Evolutionary conservation across 2,888 invertebrate species (phyloP).

Genomic region (Iphiclides podalirius): DNA sequence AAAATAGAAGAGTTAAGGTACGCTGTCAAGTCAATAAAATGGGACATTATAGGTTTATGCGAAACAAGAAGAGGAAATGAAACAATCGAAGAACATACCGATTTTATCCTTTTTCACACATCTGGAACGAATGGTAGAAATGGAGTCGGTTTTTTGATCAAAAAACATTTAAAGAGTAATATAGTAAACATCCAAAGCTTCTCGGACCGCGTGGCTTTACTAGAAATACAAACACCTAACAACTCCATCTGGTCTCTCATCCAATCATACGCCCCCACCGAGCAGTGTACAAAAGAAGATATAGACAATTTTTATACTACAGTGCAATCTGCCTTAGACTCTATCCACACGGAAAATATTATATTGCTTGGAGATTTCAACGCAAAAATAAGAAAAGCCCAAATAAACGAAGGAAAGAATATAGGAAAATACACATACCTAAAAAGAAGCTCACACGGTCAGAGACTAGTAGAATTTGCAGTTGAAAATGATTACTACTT

Average conservation of each 20-base stretch:
- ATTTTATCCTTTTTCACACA: constrained; percentile 30
- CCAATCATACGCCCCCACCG: constrained; percentile 22
- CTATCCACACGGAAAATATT: constrained; percentile 22
- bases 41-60: too few relatives aligned
- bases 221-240: constrained; percentile 22
- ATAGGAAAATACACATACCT: constrained; percentile 25
- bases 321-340: not conserved
- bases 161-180: constrained; percentile 23
- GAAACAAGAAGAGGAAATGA: too few relatives aligned
- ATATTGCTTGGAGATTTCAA: constrained; percentile 19
- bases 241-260: constrained; percentile 20
- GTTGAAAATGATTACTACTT: constrained; percentile 8
- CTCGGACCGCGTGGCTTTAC: constrained; percentile 28
- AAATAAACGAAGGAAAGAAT: constrained; percentile 18
- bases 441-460: constrained; percentile 23
- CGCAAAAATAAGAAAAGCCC: constrained; percentile 18
- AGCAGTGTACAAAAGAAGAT: constrained; percentile 19
- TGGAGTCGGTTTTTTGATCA: constrained; percentile 26
- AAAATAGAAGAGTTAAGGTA: too few relatives aligned
- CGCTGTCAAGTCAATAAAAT: too few relatives aligned
- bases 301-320: not conserved
- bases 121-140: constrained; percentile 24
- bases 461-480: constrained; percentile 19
- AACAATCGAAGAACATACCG: constrained; percentile 27
- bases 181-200: constrained; percentile 25